Evolutionary conservation across 2,797 vertebrate genomes (phyloP), one percentile per base, ranked within the genome.

Genomic region (Potorous gilbertii): DNA sequence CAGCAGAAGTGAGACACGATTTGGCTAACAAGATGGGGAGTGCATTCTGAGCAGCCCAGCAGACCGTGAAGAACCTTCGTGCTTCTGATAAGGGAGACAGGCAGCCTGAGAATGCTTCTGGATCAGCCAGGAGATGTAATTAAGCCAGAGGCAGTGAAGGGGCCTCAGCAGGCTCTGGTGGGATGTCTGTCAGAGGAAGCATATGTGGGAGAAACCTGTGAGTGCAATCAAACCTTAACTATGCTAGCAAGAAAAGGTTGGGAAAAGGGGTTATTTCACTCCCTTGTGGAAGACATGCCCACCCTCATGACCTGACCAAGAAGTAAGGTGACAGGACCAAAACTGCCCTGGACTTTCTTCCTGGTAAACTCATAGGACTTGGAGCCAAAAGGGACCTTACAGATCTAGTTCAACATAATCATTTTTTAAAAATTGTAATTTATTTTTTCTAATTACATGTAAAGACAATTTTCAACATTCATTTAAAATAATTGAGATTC

Each of bases 11-110:
- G 90, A 94, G 92, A 55, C 66, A 93, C 24, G 28, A 93, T 96
- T 56, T 93, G 94, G 28, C 92, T 94, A 90, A 92, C 11, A 50
- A 90, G 90, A 91, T 21, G 46, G 31, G 94, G 59, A 96, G 56
- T 16, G 1, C 52, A 46, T 96, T 96, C 55, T 55, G 92, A 95
- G 92, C 55, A 90, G 31, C 16, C 13, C 52, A 54, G 54, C 57
- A 24, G 31, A 9, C 29, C 14, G 18, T 94, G 93, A 96, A 93
- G 89, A 93, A 34, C 5, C 52, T 91, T 18, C 24, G 4, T 29
- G 56, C 27, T 34, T n/a, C 46, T 89, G 93, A 89, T 94, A 92
- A 93, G 10, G 21, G 27, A 94, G 55, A 62, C 16, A 90, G 94
- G 87, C 90, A 92, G 59, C 31, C 18, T 14, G 40, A 54, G 46